These are phyloP conservation scores for Andrena bicolor DNA, from an alignment of 2,888 invertebrate genomes.

Conservation along the genomic window DNA sequence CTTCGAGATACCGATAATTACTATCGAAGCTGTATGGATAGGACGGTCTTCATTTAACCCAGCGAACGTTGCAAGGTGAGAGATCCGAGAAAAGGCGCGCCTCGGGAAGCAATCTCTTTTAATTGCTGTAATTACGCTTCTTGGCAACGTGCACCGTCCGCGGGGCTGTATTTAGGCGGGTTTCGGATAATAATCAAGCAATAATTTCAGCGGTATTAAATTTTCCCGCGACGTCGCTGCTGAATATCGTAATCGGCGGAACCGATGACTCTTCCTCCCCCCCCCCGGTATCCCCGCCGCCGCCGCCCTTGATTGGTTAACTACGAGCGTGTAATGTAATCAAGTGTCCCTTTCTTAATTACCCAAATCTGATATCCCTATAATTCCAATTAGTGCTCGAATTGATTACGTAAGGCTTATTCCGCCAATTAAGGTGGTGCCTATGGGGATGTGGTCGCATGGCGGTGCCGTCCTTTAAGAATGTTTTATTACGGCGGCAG, in stretches of 20 bases:
- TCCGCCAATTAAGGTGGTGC: conserved; percentile 63
- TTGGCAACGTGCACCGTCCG: conserved; percentile 16
- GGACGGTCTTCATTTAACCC: neutral
- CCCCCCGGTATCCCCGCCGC: neutral
- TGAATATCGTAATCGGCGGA: neutral
- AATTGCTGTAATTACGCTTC: conserved; percentile 61
- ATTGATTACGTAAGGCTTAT: conserved; percentile 65
- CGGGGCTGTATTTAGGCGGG: conserved; percentile 26
- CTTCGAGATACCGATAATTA: neutral
- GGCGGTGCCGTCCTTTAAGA: conserved; percentile 39
- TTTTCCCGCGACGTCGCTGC: conserved; percentile 23
- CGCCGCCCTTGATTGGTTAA: conserved; percentile 66
- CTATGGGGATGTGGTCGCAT: conserved; percentile 44
- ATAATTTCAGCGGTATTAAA: conserved; percentile 50
- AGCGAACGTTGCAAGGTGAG: conserved; percentile 16
- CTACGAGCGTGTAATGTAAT: conserved; percentile 61
- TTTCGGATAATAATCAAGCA: conserved; percentile 57
- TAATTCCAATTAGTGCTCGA: conserved; percentile 73
- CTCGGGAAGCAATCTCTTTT: conserved; percentile 32
- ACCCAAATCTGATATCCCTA: conserved; percentile 71
- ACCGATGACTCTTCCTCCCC: conserved; percentile 2
- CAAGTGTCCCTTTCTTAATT: conserved; percentile 69
- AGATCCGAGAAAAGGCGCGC: conserved; percentile 7
- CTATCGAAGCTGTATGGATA: neutral
- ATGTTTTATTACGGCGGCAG: conserved; percentile 53